Evolutionary conservation across 2,888 invertebrate genomes (phyloP), one percentile per base, ranked within the genome.

Genomic region (Ariolimax columbianus): DNA sequence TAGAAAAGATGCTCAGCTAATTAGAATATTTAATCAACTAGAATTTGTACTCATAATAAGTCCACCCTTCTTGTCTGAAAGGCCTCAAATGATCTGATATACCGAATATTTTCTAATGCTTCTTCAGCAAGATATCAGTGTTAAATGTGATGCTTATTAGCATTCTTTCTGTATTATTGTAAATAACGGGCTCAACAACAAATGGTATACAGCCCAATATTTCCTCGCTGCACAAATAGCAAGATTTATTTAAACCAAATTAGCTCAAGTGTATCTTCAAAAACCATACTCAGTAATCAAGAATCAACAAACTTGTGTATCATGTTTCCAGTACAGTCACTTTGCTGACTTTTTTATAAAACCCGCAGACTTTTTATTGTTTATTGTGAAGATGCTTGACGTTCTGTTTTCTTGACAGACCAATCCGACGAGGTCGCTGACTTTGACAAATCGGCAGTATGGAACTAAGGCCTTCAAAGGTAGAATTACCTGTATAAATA

Each of bases 331-430:
- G 1, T 1, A 68, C 6, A 68, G 33, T 11, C 23, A 3, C 36
- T 1, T 4, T 6, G 19, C 36, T 36, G 23, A 36, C 36, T 68
- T 11, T 36, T 1, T 36, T 14, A 33, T 14, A 33, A 68, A 30
- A 36, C 7, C 30, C 19, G 14, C 9, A 30, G 30, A 30, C 33
- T 33, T 63, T 0, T 77, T 40, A 55, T 30, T 7, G 73, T 43
- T 73, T 73, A 43, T 59, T 59, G 40, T 83, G 82, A 26, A 83
- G 82, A 83, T 63, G 77, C 14, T 72, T 78, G 14, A 84, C 84
- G 30, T 79, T 78, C 68, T 84, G 78, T 70, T 79, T 84, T 72
- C 55, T 78, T 51, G 84, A 84, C 78, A 84, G 72, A 59, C 84
- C 84, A 70, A 84, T 30, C 11, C 84, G 78, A 11, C 43, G 79